Base-by-base conservation (phyloP, 1,140 invertebrate genomes). In the Dreissena polymorpha region DNA sequence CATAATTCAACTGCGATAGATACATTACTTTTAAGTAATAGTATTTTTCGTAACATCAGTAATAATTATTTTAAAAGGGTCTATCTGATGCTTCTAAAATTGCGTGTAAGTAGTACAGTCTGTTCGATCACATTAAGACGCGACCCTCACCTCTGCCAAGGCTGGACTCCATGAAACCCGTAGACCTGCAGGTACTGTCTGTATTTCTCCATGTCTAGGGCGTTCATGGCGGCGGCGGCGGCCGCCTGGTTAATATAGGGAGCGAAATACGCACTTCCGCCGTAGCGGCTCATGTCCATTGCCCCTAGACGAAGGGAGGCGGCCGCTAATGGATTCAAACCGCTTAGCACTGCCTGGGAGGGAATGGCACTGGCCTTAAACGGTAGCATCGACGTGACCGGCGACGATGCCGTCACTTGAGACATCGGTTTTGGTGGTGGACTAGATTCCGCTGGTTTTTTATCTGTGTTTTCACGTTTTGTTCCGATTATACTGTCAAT, bases 401-500 rank as follows among this genome's bases (percentile, higher is more conserved):
- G 13, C 76, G 85, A 65, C 25, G 83, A 65, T 16, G 86, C 55
- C 21, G 83, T 64, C 18, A 84, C 21, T 55, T 77, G 29, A 23
- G 87, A 65, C 14, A 68, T 80, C 64, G 70, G 72, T 53, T 60
- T 74, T 57, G 84, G 73, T 57, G 83, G 74, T 39, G 69, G 79
- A 50, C 69, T 84, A 29, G 29, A 65, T 16, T 74, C 8, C 51
- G 77, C 29, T 0, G 73, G 63, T 18, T 71, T 77, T 25, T 86
- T 88, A 67, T 84, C 86, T 8, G 79, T 69, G 75, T 39, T 85
- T n/a, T 86, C 83, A 23, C 73, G 60, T 25, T 76, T 88, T 73
- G 86, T 91, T 21, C 91, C 91, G 39, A 92, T 92, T 25, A 92
- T 89, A 85, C 88, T 91, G 86, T 92, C 91, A 74, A 92, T 92